Conservation (phyloP, 2,888 invertebrate genomes). For the Aspidiotus destructor region DNA sequence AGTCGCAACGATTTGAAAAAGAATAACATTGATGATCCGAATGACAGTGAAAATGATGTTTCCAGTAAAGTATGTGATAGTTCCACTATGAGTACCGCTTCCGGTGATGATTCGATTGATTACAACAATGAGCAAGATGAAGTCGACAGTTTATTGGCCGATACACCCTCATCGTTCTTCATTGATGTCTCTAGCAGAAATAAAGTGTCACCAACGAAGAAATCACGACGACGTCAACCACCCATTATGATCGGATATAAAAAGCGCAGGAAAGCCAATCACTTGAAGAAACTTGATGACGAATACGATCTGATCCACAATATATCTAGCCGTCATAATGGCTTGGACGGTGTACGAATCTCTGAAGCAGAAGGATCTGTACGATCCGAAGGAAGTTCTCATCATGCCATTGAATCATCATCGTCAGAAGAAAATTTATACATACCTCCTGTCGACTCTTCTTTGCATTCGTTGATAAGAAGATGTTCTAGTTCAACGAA, state of each 20-base stretch:
- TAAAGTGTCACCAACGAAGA: constrained; percentile 3
- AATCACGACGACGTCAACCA: constrained; percentile 7
- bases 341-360: neutral
- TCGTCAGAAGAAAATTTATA: constrained; percentile 15
- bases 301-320: neutral
- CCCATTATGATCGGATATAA: constrained; percentile 26
- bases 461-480: neutral
- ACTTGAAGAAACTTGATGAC: constrained; percentile 15
- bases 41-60: constrained; percentile 8
- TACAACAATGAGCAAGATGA: constrained; percentile 4
- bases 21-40: neutral
- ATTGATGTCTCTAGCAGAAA: neutral
- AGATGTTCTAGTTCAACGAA: constrained; percentile 11
- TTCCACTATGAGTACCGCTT: constrained; percentile 6
- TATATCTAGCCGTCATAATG: neutral
- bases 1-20: no score
- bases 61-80: neutral
- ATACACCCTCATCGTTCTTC: constrained; percentile 18
- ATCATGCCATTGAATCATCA: constrained; percentile 5
- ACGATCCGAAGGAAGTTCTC: constrained; percentile 5
- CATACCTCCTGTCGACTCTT: neutral
- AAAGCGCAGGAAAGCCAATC: constrained; percentile 15
- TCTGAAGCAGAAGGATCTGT: neutral
- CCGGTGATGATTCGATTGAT: constrained; percentile 14
- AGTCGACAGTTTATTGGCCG: constrained; percentile 13